Percentiles rank a stretch among this genome's conserved stretches.
Conservation (phyloP, 1,140 invertebrate genomes). For the Ptiloglossa arizonensis region DNA sequence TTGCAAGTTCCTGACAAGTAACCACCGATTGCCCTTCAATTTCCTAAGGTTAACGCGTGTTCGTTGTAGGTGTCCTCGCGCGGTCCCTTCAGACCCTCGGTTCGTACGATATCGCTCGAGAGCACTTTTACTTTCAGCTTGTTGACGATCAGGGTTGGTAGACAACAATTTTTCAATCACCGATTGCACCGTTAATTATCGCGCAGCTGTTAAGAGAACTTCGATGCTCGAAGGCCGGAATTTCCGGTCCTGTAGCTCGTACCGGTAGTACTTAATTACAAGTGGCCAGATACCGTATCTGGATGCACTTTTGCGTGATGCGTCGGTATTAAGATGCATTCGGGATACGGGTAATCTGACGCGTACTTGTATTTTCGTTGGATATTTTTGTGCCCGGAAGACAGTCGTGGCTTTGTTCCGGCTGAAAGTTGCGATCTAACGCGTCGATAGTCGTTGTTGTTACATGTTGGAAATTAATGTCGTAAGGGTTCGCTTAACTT, state of each 20-base stretch:
- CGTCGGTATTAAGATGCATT: not conserved
- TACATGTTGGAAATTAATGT: too few relatives aligned
- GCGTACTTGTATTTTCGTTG: not conserved
- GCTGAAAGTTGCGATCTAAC: not conserved
- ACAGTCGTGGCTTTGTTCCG: not conserved
- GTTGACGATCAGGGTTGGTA: not conserved
- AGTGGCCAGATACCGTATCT: slow-evolving; percentile 15
- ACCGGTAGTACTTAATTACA: slow-evolving; percentile 21
- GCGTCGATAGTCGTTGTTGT: too few relatives aligned
- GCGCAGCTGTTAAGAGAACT: not conserved
- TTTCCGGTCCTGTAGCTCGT: slow-evolving; percentile 5
- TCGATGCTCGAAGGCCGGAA: not conserved
- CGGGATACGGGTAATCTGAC: slow-evolving; percentile 4
- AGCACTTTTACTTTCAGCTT: slow-evolving; percentile 11
- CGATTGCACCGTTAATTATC: slow-evolving; percentile 22
- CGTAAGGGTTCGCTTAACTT: too few relatives aligned
- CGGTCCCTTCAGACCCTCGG: not conserved
- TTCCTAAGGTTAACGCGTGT: slow-evolving; percentile 46
- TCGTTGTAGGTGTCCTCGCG: slow-evolving; percentile 28
- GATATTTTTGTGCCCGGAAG: not conserved
- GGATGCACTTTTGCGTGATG: not conserved
- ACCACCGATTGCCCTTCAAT: slow-evolving; percentile 25
- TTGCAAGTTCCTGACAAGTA: not conserved
- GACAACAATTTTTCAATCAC: slow-evolving; percentile 9
- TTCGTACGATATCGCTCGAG: not conserved